These are phyloP conservation scores for Oryzias melastigma DNA, from an alignment of 2,113 vertebrate genomes.

Conservation along the genomic window DNA sequence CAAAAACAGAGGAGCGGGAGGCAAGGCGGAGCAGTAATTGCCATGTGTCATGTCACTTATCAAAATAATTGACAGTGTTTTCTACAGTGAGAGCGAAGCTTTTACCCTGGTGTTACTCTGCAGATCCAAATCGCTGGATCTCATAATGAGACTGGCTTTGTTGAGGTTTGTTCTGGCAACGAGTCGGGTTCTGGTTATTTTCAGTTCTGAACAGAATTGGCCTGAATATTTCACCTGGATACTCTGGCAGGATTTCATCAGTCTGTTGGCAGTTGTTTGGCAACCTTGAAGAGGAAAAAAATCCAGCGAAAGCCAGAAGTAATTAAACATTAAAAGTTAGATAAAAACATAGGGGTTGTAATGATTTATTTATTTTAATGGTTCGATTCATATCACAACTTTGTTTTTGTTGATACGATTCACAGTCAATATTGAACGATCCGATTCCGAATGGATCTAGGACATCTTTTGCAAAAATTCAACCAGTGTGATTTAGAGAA, in stretches of 20 bases:
- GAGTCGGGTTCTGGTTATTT: not conserved
- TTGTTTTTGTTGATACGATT: too few species aligned
- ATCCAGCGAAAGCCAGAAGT: not conserved
- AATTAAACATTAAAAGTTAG: not conserved
- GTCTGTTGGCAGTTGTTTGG: not conserved
- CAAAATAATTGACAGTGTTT: conserved; percentile 65
- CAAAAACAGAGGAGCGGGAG: conserved; percentile 25
- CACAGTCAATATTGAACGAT: too few species aligned
- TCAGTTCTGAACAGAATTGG: not conserved
- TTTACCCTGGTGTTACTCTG: conserved; percentile 27
- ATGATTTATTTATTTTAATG: too few species aligned
- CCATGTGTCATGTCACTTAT: conserved; percentile 49
- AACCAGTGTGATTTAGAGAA: too few species aligned
- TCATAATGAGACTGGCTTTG: conserved; percentile 39
- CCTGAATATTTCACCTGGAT: not conserved
- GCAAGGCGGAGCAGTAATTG: conserved; percentile 53
- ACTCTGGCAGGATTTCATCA: not conserved
- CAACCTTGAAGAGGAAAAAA: not conserved
- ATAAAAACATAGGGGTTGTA: too few species aligned
- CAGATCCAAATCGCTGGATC: conserved; percentile 22
- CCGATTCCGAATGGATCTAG: too few species aligned
- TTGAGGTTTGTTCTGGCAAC: conserved; percentile 20
- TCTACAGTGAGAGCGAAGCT: conserved; percentile 29
- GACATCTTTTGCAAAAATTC: too few species aligned
- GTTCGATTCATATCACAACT: too few species aligned